Conservation (phyloP, 2,888 invertebrate species). For the Catocala sponsa region DNA sequence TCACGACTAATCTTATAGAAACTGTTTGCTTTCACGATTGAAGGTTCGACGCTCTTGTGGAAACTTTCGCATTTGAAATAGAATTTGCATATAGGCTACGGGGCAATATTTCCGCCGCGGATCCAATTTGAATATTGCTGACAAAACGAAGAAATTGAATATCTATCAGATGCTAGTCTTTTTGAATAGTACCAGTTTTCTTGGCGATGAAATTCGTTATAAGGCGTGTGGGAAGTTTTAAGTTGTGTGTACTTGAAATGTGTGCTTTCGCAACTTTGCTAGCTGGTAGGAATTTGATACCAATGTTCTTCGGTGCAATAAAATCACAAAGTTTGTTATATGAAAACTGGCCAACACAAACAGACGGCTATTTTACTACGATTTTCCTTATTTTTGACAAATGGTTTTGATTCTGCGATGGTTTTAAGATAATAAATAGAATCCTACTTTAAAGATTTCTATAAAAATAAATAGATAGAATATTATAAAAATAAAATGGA, state of each 20-base stretch:
- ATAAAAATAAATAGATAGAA: too few species aligned
- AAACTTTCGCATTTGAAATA: slow-evolving; percentile 82
- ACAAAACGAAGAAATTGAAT: slow-evolving; percentile 69
- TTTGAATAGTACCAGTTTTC: slow-evolving; percentile 34
- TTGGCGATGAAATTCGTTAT: slow-evolving; percentile 40
- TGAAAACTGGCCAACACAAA: neutral
- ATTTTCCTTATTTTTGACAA: neutral
- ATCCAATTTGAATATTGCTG: slow-evolving; percentile 81
- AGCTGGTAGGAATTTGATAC: slow-evolving; percentile 23
- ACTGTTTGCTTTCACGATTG: slow-evolving; percentile 83
- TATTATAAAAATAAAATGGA: too few species aligned
- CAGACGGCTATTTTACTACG: neutral
- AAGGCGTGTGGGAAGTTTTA: slow-evolving; percentile 39
- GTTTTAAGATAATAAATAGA: too few species aligned
- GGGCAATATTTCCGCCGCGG: slow-evolving; percentile 80
- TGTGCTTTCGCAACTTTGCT: slow-evolving; percentile 30
- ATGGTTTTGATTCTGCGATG: too few species aligned
- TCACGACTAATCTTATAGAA: slow-evolving; percentile 84
- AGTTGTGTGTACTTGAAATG: slow-evolving; percentile 30
- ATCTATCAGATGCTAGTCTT: slow-evolving; percentile 54
- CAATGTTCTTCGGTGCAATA: slow-evolving; percentile 34
- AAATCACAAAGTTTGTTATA: slow-evolving; percentile 9
- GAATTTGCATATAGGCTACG: slow-evolving; percentile 83
- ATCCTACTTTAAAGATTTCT: too few species aligned
- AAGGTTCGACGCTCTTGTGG: slow-evolving; percentile 76